Conservation (phyloP, 1,140 invertebrate genomes). For the Macrosteles quadrilineatus region DNA sequence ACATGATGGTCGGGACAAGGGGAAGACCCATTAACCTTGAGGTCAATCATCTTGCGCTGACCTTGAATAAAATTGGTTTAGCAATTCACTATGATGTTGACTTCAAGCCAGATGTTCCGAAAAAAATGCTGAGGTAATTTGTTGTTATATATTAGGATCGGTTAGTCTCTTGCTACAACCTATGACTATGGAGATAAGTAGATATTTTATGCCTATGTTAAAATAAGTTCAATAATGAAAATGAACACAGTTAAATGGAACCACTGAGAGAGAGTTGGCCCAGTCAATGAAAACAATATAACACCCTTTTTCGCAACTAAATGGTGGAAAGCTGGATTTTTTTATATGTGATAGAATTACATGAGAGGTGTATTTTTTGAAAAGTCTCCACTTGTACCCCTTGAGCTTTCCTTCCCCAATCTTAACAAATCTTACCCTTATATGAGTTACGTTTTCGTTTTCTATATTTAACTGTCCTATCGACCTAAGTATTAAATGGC, state of each 20-base stretch:
- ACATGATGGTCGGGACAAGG: constrained; percentile 46
- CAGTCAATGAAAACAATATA: neutral
- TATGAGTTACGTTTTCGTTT: too few species aligned
- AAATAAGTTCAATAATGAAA: neutral
- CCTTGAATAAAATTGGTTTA: constrained; percentile 51
- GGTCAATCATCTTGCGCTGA: constrained; percentile 59
- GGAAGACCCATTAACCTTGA: constrained; percentile 53
- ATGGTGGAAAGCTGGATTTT: too few species aligned
- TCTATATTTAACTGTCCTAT: too few species aligned
- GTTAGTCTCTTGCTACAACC: neutral
- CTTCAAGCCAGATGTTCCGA: constrained; percentile 55
- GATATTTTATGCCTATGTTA: neutral
- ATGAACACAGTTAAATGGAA: neutral
- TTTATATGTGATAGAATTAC: too few species aligned
- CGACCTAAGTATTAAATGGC: too few species aligned
- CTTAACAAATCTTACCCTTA: neutral
- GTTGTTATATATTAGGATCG: neutral
- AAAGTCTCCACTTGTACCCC: too few species aligned
- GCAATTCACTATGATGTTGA: constrained; percentile 58
- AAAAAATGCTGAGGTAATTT: constrained; percentile 49
- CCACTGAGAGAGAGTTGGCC: neutral
- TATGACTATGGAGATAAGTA: neutral
- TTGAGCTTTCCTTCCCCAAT: too few species aligned
- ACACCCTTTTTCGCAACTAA: too few species aligned
- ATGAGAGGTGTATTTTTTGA: too few species aligned